These are phyloP conservation scores for Florisuga fusca DNA, from an alignment of 2,797 vertebrate species.

Conservation along the genomic window DNA sequence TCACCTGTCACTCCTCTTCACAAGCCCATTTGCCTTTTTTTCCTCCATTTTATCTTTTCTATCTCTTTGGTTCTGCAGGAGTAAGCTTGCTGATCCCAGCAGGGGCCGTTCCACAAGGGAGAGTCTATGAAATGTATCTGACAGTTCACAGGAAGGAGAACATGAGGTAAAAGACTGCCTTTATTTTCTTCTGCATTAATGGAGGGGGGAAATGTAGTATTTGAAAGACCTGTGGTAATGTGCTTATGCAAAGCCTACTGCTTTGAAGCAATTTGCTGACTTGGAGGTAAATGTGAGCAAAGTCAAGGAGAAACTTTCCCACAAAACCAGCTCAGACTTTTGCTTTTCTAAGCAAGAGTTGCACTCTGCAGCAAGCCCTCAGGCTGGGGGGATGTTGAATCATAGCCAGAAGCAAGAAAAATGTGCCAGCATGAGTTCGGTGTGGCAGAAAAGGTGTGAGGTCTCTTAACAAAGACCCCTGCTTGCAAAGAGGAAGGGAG, in stretches of 20 bases:
- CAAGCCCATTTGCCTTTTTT: neutral
- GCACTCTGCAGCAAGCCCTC: neutral
- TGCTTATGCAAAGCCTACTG: neutral
- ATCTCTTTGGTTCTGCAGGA: slow-evolving; percentile 81
- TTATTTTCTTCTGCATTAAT: slow-evolving; percentile 34
- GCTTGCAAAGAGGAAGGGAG: neutral
- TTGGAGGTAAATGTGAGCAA: neutral
- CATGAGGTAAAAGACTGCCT: slow-evolving; percentile 88
- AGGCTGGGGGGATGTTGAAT: neutral
- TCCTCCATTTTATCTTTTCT: neutral
- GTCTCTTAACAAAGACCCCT: neutral
- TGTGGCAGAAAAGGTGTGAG: neutral
- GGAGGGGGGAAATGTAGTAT: neutral
- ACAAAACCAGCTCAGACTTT: neutral
- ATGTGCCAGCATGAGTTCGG: neutral
- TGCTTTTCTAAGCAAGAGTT: neutral
- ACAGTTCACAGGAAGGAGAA: slow-evolving; percentile 97
- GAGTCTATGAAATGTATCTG: slow-evolving; percentile 98
- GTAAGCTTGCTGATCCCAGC: slow-evolving; percentile 97
- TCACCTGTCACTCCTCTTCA: neutral
- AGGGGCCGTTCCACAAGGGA: slow-evolving; percentile 94
- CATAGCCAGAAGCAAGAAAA: neutral
- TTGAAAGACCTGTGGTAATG: neutral
- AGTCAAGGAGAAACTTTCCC: neutral
- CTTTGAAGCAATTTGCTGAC: neutral